Conservation (phyloP, 1,140 invertebrate genomes). For the Tribolium castaneum region DNA sequence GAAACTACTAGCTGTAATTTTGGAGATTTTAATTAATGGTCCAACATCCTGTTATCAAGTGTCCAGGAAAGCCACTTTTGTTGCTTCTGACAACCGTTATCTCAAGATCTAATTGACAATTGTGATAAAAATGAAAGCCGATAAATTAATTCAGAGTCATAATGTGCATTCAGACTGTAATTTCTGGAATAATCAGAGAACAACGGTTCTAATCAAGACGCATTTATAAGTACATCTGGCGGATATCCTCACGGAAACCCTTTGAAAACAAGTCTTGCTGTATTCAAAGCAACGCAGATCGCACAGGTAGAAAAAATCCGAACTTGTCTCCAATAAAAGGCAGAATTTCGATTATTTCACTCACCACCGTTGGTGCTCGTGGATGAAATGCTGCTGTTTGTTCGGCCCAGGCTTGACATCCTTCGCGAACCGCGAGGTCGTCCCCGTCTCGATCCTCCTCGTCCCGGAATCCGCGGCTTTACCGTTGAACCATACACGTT, state of each 20-base stretch:
- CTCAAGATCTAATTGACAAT: not conserved
- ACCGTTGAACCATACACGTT: conserved; percentile 58
- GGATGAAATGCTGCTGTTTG: not conserved
- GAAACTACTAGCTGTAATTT: conserved; percentile 18
- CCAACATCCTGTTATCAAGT: conserved; percentile 4
- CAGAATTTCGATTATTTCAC: not conserved
- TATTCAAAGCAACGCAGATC: conserved; percentile 11
- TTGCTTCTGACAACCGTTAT: not conserved
- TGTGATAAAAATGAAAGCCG: not conserved
- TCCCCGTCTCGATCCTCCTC: conserved; percentile 74
- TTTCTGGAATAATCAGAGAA: conserved; percentile 13
- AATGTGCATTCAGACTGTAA: not conserved
- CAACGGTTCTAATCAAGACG: conserved; percentile 23
- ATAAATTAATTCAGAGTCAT: conserved; percentile 1
- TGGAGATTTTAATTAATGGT: conserved; percentile 29
- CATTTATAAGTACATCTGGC: conserved; percentile 42
- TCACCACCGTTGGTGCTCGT: conserved; percentile 13
- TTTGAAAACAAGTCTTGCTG: conserved; percentile 39
- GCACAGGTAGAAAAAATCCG: conserved; percentile 16
- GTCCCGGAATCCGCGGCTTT: conserved; percentile 67
- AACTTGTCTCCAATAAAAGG: not conserved
- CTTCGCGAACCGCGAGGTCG: conserved; percentile 75
- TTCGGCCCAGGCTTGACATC: conserved; percentile 35
- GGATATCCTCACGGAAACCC: conserved; percentile 48
- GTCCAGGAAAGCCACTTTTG: conserved; percentile 23